Conservation (phyloP, 92 coral and sea anemone species). For the Zoanthus sociatus region DNA sequence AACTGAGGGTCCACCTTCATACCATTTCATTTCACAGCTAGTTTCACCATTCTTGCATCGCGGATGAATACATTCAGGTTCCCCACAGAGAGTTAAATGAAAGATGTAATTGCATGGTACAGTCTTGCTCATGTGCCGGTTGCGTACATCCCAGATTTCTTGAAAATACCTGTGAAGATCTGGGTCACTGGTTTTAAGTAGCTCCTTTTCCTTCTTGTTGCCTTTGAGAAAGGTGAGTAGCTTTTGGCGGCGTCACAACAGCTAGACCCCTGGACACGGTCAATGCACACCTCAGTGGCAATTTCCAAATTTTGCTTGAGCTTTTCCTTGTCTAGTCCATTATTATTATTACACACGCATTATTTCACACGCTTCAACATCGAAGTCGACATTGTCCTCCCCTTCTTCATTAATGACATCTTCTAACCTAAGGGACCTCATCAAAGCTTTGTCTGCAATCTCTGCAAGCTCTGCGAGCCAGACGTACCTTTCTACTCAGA, state of each 20-base stretch:
- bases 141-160: conserved; percentile 52
- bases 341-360: too few relatives aligned
- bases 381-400: too few relatives aligned
- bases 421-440: background rate
- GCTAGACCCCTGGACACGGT: conserved; percentile 37
- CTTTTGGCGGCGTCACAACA: conserved; percentile 38
- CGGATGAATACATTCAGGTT: conserved; percentile 55
- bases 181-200: conserved; percentile 30
- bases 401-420: background rate
- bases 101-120: conserved; percentile 58
- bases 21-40: conserved; percentile 47
- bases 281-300: conserved; percentile 45
- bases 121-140: conserved; percentile 43
- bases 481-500: too few relatives aligned
- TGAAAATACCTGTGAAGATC: conserved; percentile 46
- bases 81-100: conserved; percentile 50
- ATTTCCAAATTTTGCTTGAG: conserved; percentile 26
- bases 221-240: conserved; percentile 59
- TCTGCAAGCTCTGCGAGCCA: too few relatives aligned
- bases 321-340: conserved; percentile 24
- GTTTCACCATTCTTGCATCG: conserved; percentile 57
- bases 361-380: too few relatives aligned
- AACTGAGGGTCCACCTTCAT: conserved; percentile 50
- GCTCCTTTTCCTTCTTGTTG: conserved; percentile 47
- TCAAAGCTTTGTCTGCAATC: background rate